A percentile compares a stretch with the other conserved stretches of the same genome.
These are phyloP conservation scores for Heliocidaris erythrogramma DNA, from an alignment of 35 echinoderm and acorn worm genomes.

Conservation along the genomic window DNA sequence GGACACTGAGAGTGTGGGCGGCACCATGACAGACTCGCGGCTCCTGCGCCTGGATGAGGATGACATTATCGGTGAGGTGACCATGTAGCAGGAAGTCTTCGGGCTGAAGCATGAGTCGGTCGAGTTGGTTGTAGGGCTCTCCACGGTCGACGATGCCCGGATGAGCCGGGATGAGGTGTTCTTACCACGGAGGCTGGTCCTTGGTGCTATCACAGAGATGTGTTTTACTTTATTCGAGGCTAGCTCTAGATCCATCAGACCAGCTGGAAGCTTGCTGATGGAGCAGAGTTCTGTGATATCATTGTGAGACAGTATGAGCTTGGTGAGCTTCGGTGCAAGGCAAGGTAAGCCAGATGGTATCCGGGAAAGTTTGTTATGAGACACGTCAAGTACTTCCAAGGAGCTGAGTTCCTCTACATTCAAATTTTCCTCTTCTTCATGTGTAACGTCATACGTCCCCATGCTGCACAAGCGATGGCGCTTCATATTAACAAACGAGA, in stretches of 20 bases:
- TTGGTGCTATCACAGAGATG: slow-evolving; percentile 51
- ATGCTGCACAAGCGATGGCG: slow-evolving; percentile 81
- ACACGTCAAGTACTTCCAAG: slow-evolving; percentile 80
- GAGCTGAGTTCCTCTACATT: slow-evolving; percentile 65
- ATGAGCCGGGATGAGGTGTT: slow-evolving; percentile 65
- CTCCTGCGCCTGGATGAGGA: slow-evolving; percentile 5
- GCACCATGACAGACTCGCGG: slow-evolving; percentile 23
- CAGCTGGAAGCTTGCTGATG: slow-evolving; percentile 82
- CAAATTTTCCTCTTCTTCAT: slow-evolving; percentile 66
- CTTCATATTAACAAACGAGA: slow-evolving; percentile 58
- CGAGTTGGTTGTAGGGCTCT: slow-evolving; percentile 24
- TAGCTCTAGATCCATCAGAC: slow-evolving; percentile 80
- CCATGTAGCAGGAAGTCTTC: slow-evolving; percentile 20
- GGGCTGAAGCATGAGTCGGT: slow-evolving; percentile 76
- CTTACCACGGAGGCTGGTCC: slow-evolving; percentile 51
- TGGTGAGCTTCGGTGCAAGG: slow-evolving; percentile 82
- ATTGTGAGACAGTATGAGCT: slow-evolving; percentile 85
- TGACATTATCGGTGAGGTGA: neutral
- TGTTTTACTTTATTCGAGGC: slow-evolving; percentile 67
- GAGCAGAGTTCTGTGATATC: slow-evolving; percentile 78
- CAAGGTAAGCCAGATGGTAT: slow-evolving; percentile 83
- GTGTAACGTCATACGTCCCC: slow-evolving; percentile 51
- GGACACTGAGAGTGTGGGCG: slow-evolving; percentile 15
- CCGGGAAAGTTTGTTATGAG: slow-evolving; percentile 68
- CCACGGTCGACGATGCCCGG: slow-evolving; percentile 48